These are phyloP conservation scores for Luidia sarsii DNA, from an alignment of 53 echinoderm and acorn worm species.

Conservation along the genomic window DNA sequence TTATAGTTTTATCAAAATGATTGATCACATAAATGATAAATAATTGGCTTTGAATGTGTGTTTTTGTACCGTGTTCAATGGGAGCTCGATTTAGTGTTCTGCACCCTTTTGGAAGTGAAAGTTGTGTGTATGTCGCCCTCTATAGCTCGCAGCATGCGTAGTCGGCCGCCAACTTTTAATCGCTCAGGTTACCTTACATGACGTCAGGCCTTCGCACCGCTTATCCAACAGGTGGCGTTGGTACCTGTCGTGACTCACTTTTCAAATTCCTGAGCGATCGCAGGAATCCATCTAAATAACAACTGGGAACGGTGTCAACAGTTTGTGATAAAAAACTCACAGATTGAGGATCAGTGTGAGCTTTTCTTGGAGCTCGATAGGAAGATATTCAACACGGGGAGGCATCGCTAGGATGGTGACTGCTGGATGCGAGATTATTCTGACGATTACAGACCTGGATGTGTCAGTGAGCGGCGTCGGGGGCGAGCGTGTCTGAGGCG, in stretches of 20 bases:
- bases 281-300: background rate
- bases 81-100: too few relatives aligned
- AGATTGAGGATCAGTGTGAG: background rate
- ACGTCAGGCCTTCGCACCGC: slow-evolving; percentile 22
- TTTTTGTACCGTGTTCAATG: too few relatives aligned
- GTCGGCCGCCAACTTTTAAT: background rate
- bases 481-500: slow-evolving; percentile 26
- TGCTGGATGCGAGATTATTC: background rate
- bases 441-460: too few relatives aligned
- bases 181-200: background rate
- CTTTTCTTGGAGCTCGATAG: background rate
- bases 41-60: too few relatives aligned
- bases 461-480: background rate
- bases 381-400: background rate
- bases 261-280: slow-evolving; percentile 21
- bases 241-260: slow-evolving; percentile 24
- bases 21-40: too few relatives aligned
- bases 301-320: background rate
- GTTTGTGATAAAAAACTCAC: background rate
- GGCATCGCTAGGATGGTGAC: background rate
- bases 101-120: too few relatives aligned
- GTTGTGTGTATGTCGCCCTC: slow-evolving; percentile 31
- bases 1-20: too few relatives aligned
- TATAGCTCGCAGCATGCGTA: background rate
- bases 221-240: slow-evolving; percentile 35